Percentiles rank a stretch among this genome's conserved stretches.
phyloP scores from a whole-genome alignment of 2,797 vertebrate genomes.

The Sebastiscus albofasciatus region DNA sequence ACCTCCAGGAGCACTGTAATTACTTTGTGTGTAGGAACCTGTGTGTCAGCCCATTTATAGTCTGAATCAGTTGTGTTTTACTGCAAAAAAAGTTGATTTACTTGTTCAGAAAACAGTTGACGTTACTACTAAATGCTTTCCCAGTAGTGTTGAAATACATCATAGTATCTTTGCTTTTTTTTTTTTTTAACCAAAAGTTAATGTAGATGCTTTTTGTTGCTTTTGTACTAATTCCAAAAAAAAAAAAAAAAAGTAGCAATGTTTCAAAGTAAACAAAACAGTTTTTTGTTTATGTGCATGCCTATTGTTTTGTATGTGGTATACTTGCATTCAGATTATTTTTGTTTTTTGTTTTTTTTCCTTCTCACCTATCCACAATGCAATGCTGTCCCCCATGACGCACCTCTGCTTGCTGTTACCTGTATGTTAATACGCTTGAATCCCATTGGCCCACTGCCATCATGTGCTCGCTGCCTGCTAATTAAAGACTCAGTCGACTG shows the following conservation, averaged over 20 bases:
- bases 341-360: slow-evolving; percentile 90
- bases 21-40: slow-evolving; percentile 35
- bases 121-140: slow-evolving; percentile 68
- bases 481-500: slow-evolving; percentile 99
- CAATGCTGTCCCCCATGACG: slow-evolving; percentile 99
- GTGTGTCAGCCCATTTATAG: slow-evolving; percentile 37
- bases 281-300: slow-evolving; percentile 98
- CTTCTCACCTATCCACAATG: slow-evolving; percentile 99
- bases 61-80: slow-evolving; percentile 51
- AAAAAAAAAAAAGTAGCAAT: slow-evolving; percentile 87
- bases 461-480: slow-evolving; percentile 99
- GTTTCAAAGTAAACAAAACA: slow-evolving; percentile 89
- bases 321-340: slow-evolving; percentile 99
- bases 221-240: slow-evolving; percentile 90
- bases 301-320: slow-evolving; percentile 99
- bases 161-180: slow-evolving; percentile 81
- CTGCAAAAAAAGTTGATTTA: slow-evolving; percentile 33
- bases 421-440: slow-evolving; percentile 99
- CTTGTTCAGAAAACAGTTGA: slow-evolving; percentile 54
- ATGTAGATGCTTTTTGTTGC: slow-evolving; percentile 89
- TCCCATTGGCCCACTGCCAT: slow-evolving; percentile 99
- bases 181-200: slow-evolving; percentile 85
- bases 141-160: slow-evolving; percentile 65
- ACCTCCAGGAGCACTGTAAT: slow-evolving; percentile 22
- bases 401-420: slow-evolving; percentile 99